Conservation (phyloP, 2,113 vertebrate species). For the Syngnathus scovelli region DNA sequence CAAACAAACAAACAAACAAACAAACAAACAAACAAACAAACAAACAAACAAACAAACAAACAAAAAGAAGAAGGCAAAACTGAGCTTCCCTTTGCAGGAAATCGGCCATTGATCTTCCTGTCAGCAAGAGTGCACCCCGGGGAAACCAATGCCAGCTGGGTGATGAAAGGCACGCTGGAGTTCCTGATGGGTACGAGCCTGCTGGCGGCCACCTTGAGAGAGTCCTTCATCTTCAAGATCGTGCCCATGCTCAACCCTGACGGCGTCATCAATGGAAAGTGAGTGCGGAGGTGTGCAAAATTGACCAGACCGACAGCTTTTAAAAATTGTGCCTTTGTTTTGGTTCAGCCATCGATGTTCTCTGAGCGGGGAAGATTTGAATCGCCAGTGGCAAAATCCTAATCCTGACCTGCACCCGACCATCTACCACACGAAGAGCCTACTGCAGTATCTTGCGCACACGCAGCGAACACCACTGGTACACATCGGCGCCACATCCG, state of each 20-base stretch:
- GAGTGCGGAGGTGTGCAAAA: constrained; percentile 46
- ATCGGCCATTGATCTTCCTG: constrained; percentile 92
- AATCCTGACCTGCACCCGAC: constrained; percentile 92
- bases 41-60: no score
- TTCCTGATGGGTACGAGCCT: constrained; percentile 89
- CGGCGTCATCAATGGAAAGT: constrained; percentile 98
- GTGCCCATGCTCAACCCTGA: constrained; percentile 98
- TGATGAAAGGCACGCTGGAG: constrained; percentile 97
- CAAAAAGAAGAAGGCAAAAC: neutral
- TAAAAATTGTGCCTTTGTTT: constrained; percentile 10
- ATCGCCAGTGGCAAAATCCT: constrained; percentile 95
- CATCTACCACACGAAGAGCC: constrained; percentile 94
- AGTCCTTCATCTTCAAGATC: constrained; percentile 97
- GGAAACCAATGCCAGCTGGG: constrained; percentile 98
- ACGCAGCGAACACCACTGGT: constrained; percentile 91
- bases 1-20: no score
- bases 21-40: no score
- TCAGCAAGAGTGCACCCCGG: constrained; percentile 94
- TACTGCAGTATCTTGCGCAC: constrained; percentile 91
- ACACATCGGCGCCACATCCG: constrained; percentile 33
- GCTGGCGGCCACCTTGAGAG: constrained; percentile 83
- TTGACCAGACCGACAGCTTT: neutral
- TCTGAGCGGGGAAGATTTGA: constrained; percentile 97
- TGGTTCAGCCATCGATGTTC: constrained; percentile 89
- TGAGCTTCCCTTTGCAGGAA: constrained; percentile 69